phyloP scores from a whole-genome alignment of 2,113 vertebrate genomes.

The Mastomys natalensis region DNA sequence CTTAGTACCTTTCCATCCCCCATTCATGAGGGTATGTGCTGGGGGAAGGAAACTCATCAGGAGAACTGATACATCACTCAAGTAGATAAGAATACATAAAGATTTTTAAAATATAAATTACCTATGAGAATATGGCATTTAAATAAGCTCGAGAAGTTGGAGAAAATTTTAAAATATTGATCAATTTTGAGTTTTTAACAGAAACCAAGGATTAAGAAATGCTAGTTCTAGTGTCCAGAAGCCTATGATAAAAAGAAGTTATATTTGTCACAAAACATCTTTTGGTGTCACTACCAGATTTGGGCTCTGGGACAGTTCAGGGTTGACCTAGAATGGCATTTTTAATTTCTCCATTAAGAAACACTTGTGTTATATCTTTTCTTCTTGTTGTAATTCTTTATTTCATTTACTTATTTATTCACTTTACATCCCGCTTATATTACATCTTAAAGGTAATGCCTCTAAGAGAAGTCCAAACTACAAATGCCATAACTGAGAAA shows the following conservation, averaged over 20 bases:
- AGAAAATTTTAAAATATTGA: not conserved
- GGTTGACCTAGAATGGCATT: not conserved
- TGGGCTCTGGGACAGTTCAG: not conserved
- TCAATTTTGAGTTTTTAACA: not conserved
- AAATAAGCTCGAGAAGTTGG: not conserved
- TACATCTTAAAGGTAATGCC: not conserved
- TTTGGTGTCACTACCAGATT: not conserved
- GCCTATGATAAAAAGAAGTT: not conserved
- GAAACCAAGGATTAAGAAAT: not conserved
- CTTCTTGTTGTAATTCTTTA: too few relatives aligned
- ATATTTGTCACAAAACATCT: not conserved
- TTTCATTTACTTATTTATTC: not conserved
- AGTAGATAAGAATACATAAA: not conserved
- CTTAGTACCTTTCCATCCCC: not conserved
- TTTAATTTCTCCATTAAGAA: conserved; percentile 12
- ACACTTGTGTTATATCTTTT: not conserved
- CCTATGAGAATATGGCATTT: not conserved
- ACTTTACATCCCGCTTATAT: not conserved
- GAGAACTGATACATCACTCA: not conserved
- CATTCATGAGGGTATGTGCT: not conserved
- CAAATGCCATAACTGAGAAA: conserved; percentile 15
- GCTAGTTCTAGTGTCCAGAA: not conserved
- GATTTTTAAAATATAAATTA: not conserved
- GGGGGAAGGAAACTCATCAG: not conserved
- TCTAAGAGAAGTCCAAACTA: not conserved